A percentile compares a stretch with the other conserved stretches of the same genome.
phyloP scores from a whole-genome alignment of 2,113 vertebrate species.

The Cottus gobio region DNA sequence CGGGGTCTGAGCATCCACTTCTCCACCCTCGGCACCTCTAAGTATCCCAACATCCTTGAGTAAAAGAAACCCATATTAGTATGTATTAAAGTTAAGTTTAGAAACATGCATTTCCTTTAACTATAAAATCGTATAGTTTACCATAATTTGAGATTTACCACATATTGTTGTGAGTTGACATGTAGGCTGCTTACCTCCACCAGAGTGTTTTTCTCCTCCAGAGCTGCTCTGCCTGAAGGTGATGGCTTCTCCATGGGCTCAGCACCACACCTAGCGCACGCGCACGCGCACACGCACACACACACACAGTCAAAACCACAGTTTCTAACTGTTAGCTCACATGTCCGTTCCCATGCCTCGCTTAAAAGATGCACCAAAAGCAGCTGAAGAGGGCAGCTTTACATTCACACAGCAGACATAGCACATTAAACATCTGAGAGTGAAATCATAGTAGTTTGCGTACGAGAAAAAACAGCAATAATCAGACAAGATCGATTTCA shows the following conservation, averaged over 20 bases:
- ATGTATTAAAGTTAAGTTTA: background rate
- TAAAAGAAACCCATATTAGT: background rate
- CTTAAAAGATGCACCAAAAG: background rate
- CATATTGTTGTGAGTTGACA: background rate
- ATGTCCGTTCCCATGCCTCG: background rate
- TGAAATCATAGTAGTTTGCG: conserved; percentile 41
- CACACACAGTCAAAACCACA: background rate
- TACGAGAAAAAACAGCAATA: background rate
- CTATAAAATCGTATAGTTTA: background rate
- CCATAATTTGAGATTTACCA: background rate
- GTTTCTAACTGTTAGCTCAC: background rate
- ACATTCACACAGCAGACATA: background rate
- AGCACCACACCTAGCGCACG: conserved; percentile 50
- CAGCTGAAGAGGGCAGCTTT: background rate
- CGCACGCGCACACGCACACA: background rate
- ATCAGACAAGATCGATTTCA: background rate
- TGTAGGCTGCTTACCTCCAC: conserved; percentile 57
- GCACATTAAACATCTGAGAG: background rate
- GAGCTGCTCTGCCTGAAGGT: conserved; percentile 50
- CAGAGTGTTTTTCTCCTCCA: conserved; percentile 53
- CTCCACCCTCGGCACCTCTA: conserved; percentile 66
- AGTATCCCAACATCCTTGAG: conserved; percentile 32
- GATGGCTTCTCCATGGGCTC: conserved; percentile 67
- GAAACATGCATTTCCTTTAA: background rate
- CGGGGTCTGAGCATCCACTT: conserved; percentile 2